Conservation (phyloP, 2,113 vertebrate genomes). For the Garra rufa region DNA sequence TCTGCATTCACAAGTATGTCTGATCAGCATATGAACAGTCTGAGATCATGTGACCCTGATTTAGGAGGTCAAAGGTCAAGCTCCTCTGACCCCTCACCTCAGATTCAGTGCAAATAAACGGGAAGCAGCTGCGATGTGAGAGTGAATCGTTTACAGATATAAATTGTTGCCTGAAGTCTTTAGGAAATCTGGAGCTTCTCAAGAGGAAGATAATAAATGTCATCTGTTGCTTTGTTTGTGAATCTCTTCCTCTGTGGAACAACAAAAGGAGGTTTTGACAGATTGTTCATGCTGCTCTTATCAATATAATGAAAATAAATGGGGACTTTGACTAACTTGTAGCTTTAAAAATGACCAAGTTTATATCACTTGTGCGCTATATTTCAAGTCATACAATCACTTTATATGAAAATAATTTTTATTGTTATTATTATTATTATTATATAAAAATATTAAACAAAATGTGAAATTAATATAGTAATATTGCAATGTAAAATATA, state of each 20-base stretch:
- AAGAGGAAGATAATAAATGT: background rate
- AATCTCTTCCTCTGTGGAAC: background rate
- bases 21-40: conserved; percentile 18
- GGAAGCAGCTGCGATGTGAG: background rate
- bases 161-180: background rate
- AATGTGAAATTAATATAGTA: no score
- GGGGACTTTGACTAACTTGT: background rate
- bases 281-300: background rate
- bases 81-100: conserved; percentile 28
- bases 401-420: background rate
- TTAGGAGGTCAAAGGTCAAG: conserved; percentile 50
- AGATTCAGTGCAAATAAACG: background rate
- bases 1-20: background rate
- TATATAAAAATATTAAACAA: no score
- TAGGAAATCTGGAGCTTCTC: background rate
- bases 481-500: no score
- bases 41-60: conserved; percentile 49
- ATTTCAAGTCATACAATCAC: background rate
- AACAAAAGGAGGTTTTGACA: background rate
- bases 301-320: background rate
- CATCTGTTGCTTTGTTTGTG: background rate
- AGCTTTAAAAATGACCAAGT: background rate
- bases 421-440: no score
- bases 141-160: conserved; percentile 7
- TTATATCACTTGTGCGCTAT: background rate